Evolutionary conservation across 2,888 invertebrate genomes (phyloP), one percentile per base, ranked within the genome.

Genomic region (Podabrus alpinus): DNA sequence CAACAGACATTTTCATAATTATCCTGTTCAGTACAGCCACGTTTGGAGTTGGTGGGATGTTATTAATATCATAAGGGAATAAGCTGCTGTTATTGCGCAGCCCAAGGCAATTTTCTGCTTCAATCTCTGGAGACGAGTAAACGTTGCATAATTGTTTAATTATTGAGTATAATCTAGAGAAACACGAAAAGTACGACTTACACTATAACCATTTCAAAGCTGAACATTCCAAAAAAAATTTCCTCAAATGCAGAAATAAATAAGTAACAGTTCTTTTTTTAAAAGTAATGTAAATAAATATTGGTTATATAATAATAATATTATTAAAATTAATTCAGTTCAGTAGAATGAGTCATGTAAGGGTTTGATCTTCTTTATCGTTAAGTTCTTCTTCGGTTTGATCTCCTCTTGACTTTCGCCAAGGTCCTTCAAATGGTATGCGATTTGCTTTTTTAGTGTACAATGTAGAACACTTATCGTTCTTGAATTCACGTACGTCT

Each of bases 21-120:
- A 45, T 45, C 45, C 45, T 45, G 17, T 64, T 64, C 62, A 64
- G 19, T 64, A 64, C 11, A 64, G 62, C 62, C 13, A 64, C 17
- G 21, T 66, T 61, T 17, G 68, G 68, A 69, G 71, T 74, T 73
- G 77, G 75, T 75, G 59, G 77, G 75, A 81, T 84, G 86, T 86
- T 87, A 87, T 87, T 87, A 87, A 87, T 87, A 87, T 87, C 86
- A 86, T 87, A 86, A 86, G 87, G 87, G 87, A 87, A 87, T 87
- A 86, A 87, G 85, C 85, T 84, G 85, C 83, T 84, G 85, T 87
- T 86, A 87, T 86, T 85, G 86, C 86, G 84, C 84, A 85, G 84
- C 86, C 86, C 87, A 83, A 85, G 84, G 85, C 86, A 87, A 87
- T 87, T 86, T 87, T 86, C 86, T 80, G 81, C 81, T 80, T 78